Evolutionary conservation across 2,888 invertebrate species (phyloP), one percentile per base, ranked within the genome.

Genomic region (Belgica antarctica): DNA sequence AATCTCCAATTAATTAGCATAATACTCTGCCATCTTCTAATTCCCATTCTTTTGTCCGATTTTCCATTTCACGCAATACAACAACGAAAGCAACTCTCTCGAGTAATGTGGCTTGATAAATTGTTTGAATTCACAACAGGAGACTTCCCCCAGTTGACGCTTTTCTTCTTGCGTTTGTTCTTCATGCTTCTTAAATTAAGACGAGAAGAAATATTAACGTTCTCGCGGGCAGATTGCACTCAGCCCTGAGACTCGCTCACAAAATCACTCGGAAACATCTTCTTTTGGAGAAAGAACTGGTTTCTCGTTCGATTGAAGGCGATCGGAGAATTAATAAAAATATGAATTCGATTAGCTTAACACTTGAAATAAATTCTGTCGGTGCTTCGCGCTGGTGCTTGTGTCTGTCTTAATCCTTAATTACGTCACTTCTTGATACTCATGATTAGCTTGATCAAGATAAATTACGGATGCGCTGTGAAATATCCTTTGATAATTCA

Each of bases 181-280:
- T 34, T 34, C 25, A 24, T 62, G 62, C 28, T 62, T 19, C n/a
- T 62, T 31, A 62, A 62, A 62, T 62, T 62, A 62, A 62, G 62
- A 62, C 34, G 22, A 19, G 36, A 62, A 59, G n/a, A n/a, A n/a
- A n/a, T n/a, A n/a, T n/a, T n/a, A n/a, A 12, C 8, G 15, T 46
- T 47, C 12, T 31, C 12, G 5, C 34, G 34, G 34, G 34, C 5
- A 31, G 34, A 8, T 31, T 31, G 34, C 34, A 31, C 34, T 31
- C 34, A 31, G 12, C 5, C 34, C 34, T 31, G 34, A 31, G n/a
- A 31, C 34, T 31, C 34, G 12, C 34, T 8, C 34, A 31, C 34
- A 12, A 31, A 31, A 31, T 12, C 7, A 31, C 34, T 31, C 12
- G 34, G 7, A 8, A 5, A 5, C 34, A 12, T 8, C 34, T 31